Conservation (phyloP, 2,797 vertebrate genomes). For the Meda fulgida region DNA sequence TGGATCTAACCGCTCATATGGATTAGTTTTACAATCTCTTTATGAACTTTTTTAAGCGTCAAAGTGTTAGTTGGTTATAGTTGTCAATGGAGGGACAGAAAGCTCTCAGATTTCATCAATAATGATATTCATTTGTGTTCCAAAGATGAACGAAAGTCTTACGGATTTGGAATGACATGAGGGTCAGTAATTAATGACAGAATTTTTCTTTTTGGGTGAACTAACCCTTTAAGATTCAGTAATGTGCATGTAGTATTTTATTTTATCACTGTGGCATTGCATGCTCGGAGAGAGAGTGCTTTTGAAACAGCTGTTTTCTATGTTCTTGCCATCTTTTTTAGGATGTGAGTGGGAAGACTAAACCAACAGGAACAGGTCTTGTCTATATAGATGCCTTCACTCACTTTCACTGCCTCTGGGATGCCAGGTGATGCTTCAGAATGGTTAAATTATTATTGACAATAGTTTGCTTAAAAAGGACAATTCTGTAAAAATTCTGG, state of each 20-base stretch:
- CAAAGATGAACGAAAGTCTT: too few relatives aligned
- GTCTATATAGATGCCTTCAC: conserved; percentile 58
- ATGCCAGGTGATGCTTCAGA: conserved; percentile 55
- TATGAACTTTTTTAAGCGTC: too few relatives aligned
- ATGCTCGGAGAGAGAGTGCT: background rate
- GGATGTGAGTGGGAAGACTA: conserved; percentile 38
- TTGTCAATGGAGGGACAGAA: too few relatives aligned
- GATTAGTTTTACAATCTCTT: too few relatives aligned
- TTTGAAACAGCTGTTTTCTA: background rate
- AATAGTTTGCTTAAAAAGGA: background rate
- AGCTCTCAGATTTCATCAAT: too few relatives aligned
- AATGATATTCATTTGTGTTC: too few relatives aligned
- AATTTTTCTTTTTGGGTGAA: too few relatives aligned
- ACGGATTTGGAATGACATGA: too few relatives aligned
- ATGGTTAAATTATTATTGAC: background rate
- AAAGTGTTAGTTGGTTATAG: too few relatives aligned
- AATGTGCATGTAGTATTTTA: background rate
- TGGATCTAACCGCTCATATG: too few relatives aligned
- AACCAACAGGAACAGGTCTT: conserved; percentile 61
- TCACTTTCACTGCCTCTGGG: conserved; percentile 64
- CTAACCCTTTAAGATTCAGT: background rate
- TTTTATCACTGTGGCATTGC: background rate
- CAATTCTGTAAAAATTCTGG: background rate
- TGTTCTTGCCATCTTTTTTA: conserved; percentile 20
- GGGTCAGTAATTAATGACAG: too few relatives aligned